Evolutionary conservation across 2,888 invertebrate genomes (phyloP), one percentile per base, ranked within the genome.

Genomic region (Vanessa cardui): DNA sequence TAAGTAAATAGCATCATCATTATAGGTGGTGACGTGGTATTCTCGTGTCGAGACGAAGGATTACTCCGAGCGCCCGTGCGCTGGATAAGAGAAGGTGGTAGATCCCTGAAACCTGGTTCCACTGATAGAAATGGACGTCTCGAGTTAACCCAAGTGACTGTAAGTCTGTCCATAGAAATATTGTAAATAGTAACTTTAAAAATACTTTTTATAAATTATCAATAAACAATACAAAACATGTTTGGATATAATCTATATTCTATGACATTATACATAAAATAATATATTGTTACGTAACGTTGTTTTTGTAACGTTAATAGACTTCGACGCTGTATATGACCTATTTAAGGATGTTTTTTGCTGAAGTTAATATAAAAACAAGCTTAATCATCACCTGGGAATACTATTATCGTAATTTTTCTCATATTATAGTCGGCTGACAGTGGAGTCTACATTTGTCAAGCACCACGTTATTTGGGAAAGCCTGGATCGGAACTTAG

Each of bases 31-130:
- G 98, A 98, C 87, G 98, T 98, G 49, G 97, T 98, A 46, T 97
- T 98, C 94, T 96, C 96, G 88, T 99, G 99, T 83, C 96, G 98
- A 74, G 98, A 98, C 80, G 97, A 97, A 87, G 97, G 98, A n/a
- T 94, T 94, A 0, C 83, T 94, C 0, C 94, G 98, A 64, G 96
- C 96, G 4, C 93, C 93, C 62, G 97, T 98, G 6, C 94, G 94
- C 46, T 97, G 97, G 96, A 82, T 94, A 0, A 94, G 96, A 63
- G 96, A 95, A 58, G 95, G 95, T 62, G 95, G 96, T 44, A 89
- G 94, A 64, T 95, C 96, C 0, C 84, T 98, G 62, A 98, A 98
- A 44, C 90, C 94, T 0, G 96, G 96, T n/a, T 95, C 96, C n/a
- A 93, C 90, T 0, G 96, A 97, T 76, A 77, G 90, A 62, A 94